Evolutionary conservation across 2,113 vertebrate genomes (phyloP).

Genomic region (Pituophis catenifer): DNA sequence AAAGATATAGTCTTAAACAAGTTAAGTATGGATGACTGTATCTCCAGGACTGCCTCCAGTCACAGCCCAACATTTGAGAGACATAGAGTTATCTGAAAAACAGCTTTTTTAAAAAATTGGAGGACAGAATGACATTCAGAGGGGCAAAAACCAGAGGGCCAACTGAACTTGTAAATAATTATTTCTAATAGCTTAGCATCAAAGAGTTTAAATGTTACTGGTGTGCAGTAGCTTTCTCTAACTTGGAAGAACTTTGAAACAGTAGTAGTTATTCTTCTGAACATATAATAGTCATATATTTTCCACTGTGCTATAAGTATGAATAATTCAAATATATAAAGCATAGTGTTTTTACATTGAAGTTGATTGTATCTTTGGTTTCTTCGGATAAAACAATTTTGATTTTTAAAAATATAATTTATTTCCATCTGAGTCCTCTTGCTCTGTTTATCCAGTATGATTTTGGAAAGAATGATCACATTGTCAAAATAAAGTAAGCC

Average conservation of each 20-base stretch:
- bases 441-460: neutral
- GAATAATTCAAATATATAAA: neutral
- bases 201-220: neutral
- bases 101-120: neutral
- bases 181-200: neutral
- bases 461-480: neutral
- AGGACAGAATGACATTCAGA: neutral
- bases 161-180: neutral
- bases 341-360: neutral
- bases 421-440: neutral
- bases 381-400: neutral
- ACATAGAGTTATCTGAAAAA: neutral
- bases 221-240: neutral
- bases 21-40: neutral
- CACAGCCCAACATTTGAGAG: neutral
- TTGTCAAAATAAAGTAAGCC: neutral
- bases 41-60: neutral
- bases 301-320: neutral
- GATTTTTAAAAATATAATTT: neutral
- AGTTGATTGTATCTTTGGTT: neutral
- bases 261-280: neutral
- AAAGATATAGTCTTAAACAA: neutral
- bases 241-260: neutral
- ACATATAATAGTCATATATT: neutral
- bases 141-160: neutral